Base-by-base conservation (phyloP, 2,113 vertebrate species). In the Eretmodus cyanostictus region DNA sequence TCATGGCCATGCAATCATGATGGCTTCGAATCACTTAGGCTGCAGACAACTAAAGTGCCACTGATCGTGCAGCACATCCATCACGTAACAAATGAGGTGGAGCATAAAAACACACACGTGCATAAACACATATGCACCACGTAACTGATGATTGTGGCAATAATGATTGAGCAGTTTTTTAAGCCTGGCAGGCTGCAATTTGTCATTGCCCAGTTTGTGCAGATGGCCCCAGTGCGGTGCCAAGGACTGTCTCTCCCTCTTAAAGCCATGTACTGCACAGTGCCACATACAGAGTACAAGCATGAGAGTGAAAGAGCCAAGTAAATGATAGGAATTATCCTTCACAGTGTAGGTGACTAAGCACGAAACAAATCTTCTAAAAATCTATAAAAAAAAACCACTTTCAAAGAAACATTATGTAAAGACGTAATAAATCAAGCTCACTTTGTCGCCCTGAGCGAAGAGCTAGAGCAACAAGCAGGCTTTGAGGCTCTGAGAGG, bases 161-260 rank as follows among this genome's bases (percentile, higher is more conserved):
- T 57, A 80, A 90, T 89, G 84, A 92, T 78, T 24, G 80, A 91
- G 45, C 29, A 40, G 29, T 63, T 83, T 55, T 88, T 78, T 54
- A 78, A 57, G 87, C 63, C 88, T 59, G 45, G 19, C 42, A 86
- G 79, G 81, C 31, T 84, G 42, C 68, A 89, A 22, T 84, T 89
- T 85, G 63, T 81, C 81, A 82, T 31, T 11, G n/a, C 68, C 86
- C 47, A 68, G 38, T 81, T 81, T 61, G 63, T 80, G 78, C 89
- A 89, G 89, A 84, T 86, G 88, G 66, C n/a, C 29, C 31, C 40
- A 80, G 22, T 11, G 22, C 53, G 4, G 71, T 38, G 71, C 68
- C 42, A 87, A 27, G 16, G 76, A 63, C 83, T 89, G 66, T 42
- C n/a, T 29, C 42, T 55, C n/a, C 51, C 24, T 59, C 55, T 55